Evolutionary conservation across 53 echinoderm and acorn worm species (phyloP).

Genomic region (Crossaster papposus): DNA sequence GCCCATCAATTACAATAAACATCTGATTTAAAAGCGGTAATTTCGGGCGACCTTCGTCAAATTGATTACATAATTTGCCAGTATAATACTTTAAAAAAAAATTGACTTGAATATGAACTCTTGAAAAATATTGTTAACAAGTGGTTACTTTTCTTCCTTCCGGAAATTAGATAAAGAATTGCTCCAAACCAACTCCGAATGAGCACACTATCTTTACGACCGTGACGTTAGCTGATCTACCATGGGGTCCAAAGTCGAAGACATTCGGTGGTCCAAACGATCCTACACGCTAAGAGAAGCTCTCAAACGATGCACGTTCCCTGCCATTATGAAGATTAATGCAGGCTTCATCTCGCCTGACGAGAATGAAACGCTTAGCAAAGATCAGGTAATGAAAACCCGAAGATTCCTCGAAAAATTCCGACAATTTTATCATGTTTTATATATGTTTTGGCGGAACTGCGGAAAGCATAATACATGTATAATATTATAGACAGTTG

Average conservation of each 20-base stretch:
- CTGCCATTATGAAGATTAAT: constrained; percentile 79
- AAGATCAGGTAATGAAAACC: constrained; percentile 67
- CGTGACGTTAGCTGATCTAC: neutral
- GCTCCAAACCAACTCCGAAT: neutral
- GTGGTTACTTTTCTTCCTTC: neutral
- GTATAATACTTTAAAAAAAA: too few species aligned
- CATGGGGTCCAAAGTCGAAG: constrained; percentile 78
- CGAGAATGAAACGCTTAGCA: constrained; percentile 72
- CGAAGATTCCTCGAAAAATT: neutral
- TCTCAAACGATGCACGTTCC: constrained; percentile 76
- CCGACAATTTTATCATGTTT: neutral
- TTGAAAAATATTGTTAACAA: neutral
- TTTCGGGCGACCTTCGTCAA: too few species aligned
- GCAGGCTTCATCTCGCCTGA: constrained; percentile 74
- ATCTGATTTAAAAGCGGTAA: too few species aligned
- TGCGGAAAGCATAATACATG: too few species aligned
- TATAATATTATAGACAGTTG: too few species aligned
- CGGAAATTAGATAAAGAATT: neutral
- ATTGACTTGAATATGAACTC: neutral
- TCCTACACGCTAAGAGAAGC: constrained; percentile 72
- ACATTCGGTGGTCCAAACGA: constrained; percentile 83
- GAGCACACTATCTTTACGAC: neutral
- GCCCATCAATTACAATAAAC: too few species aligned
- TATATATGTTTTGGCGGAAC: too few species aligned
- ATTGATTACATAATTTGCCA: too few species aligned